Evolutionary conservation across 64 coral and sea anemone species (phyloP).

Genomic region (Pocillopora damicornis): DNA sequence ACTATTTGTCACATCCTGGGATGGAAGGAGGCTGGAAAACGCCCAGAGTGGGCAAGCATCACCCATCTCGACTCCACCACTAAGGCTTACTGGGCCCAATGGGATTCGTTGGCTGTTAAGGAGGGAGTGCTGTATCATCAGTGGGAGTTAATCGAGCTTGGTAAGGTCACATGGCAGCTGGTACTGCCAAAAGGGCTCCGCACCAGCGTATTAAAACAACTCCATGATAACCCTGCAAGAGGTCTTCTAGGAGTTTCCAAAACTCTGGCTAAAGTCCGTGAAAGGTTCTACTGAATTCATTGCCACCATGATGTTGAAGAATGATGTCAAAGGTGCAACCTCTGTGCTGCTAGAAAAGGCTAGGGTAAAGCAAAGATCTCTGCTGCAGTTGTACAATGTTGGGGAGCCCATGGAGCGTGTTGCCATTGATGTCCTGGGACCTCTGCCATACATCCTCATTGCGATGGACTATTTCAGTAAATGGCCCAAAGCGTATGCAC

Average conservation of each 20-base stretch:
- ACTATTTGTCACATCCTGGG: not conserved
- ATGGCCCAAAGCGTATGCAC: conserved; percentile 29
- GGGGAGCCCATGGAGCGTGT: conserved; percentile 41
- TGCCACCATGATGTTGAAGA: conserved; percentile 4
- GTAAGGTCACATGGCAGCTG: conserved; percentile 4
- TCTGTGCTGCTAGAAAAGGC: conserved; percentile 27
- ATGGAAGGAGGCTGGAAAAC: not conserved
- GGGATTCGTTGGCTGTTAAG: not conserved
- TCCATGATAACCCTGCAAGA: not conserved
- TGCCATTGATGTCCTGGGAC: conserved; percentile 40
- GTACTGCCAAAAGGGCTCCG: not conserved
- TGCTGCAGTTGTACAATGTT: conserved; percentile 26
- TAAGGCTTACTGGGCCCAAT: conserved; percentile 8
- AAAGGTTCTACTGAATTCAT: conserved; percentile 23
- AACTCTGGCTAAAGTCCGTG: not conserved
- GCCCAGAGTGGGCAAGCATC: conserved; percentile 10
- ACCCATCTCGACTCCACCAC: conserved; percentile 1
- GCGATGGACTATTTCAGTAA: conserved; percentile 49
- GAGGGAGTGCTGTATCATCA: conserved; percentile 2
- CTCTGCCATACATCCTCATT: conserved; percentile 30
- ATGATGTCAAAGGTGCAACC: conserved; percentile 39
- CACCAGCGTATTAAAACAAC: not conserved
- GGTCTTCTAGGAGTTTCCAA: conserved; percentile 1
- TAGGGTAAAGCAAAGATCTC: not conserved
- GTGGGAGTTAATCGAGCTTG: not conserved